Conservation (phyloP, 23 tunicate species). For the Trididemnum miniatum region DNA sequence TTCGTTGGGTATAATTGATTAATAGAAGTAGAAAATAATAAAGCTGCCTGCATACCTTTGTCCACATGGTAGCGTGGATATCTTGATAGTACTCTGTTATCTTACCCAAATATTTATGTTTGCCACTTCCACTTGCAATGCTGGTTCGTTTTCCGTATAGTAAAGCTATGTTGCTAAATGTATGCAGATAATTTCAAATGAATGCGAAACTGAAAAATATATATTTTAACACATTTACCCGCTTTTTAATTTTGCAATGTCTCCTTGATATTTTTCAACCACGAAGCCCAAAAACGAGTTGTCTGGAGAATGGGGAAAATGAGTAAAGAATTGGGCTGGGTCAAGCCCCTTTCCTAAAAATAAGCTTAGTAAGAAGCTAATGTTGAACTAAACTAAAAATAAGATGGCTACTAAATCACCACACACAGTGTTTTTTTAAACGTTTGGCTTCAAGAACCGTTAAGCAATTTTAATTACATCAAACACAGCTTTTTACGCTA, state of each 20-base stretch:
- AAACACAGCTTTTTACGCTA: too few relatives aligned
- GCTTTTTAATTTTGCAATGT: neutral
- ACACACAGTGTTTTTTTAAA: too few relatives aligned
- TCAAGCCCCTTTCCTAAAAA: conserved; percentile 73
- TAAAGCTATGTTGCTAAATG: conserved; percentile 45
- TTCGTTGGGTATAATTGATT: too few relatives aligned
- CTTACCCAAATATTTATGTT: conserved; percentile 36
- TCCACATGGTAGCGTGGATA: conserved; percentile 78
- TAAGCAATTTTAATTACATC: too few relatives aligned
- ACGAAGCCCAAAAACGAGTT: conserved; percentile 95
- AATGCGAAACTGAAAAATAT: too few relatives aligned
- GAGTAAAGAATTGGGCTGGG: conserved; percentile 84
- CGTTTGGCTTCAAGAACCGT: too few relatives aligned
- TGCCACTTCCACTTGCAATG: conserved; percentile 29
- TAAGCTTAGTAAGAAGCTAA: too few relatives aligned
- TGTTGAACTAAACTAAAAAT: too few relatives aligned
- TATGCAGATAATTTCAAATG: too few relatives aligned
- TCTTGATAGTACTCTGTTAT: conserved; percentile 47
- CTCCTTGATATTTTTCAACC: conserved; percentile 27
- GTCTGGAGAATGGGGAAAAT: conserved; percentile 94
- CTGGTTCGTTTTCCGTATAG: conserved; percentile 75
- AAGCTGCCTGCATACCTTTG: conserved; percentile 39
- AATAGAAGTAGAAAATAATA: too few relatives aligned
- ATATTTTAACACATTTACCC: too few relatives aligned
- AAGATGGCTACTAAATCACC: too few relatives aligned